Base-by-base conservation (phyloP, 2,797 vertebrate species). In the Melanotaenia nigrans region DNA sequence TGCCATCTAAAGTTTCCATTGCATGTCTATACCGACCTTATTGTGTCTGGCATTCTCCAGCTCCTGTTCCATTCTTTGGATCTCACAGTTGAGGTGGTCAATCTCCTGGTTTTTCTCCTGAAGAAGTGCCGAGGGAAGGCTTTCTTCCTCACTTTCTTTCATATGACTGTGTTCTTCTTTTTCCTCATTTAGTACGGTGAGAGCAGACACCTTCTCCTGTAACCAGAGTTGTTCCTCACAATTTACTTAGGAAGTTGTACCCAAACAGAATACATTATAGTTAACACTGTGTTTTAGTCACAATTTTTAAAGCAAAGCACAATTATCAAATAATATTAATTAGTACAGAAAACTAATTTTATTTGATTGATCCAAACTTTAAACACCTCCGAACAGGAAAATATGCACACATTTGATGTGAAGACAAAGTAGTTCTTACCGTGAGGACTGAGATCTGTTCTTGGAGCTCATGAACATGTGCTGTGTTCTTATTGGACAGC, bases 31-130 rank as follows among this genome's bases (percentile, higher is more conserved):
- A 36, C 60, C 4, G 40, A 96, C 96, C 91, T 94, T 92, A 71
- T 83, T 92, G 53, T 93, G 77, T 10, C 53, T 71, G 33, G 65
- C 67, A 16, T 62, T 87, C 47, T 91, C 91, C 36, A 95, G 73
- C 55, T 96, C 89, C 0, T 92, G 91, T 81, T 95, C 93, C 1
- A 96, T 86, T 65, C 79, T 92, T 68, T 94, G 90, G 33, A 97
- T 80, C 85, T 96, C 95, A 75, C 91, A 90, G 78, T 89, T 96
- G 73, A 97, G 91, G 59, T 95, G 92, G 86, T 96, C 94, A 0
- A 97, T 96, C 91, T 97, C 96, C 30, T 95, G 92, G 86, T 97
- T 98, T 81, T 96, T 97, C 85, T 96, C 96, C 74, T 95, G 75
- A 54, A 97, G 92, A 35, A 97, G 91, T 1, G 94, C 95, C 83